Percentiles rank a stretch among this genome's conserved stretches.
Conservation (phyloP, 2,888 invertebrate species). For the Steinernema scapterisci region DNA sequence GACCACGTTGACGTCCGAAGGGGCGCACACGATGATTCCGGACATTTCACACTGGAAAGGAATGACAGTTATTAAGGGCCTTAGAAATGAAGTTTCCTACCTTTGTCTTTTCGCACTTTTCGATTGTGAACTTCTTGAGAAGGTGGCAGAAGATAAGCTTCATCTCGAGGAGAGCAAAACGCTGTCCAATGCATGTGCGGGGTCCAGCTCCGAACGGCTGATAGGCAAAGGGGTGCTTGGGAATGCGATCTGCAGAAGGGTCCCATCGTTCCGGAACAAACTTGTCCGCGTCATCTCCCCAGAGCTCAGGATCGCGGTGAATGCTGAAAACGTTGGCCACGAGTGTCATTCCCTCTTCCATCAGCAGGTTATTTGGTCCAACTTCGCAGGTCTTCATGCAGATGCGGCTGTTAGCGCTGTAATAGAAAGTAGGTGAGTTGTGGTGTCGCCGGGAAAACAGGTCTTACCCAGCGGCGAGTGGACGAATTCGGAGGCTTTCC, state of each 20-base stretch:
- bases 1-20: slow-evolving; percentile 10
- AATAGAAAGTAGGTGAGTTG: neutral
- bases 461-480: slow-evolving; percentile 37
- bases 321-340: slow-evolving; percentile 35
- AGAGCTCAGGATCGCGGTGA: slow-evolving; percentile 23
- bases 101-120: slow-evolving; percentile 23
- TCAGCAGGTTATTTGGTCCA: slow-evolving; percentile 11
- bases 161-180: slow-evolving; percentile 34
- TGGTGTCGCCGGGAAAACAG: too few species aligned
- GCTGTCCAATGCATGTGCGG: slow-evolving; percentile 37
- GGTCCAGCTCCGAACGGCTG: slow-evolving; percentile 38
- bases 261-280: slow-evolving; percentile 28
- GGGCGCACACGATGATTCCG: slow-evolving; percentile 24
- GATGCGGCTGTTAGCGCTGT: slow-evolving; percentile 29
- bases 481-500: slow-evolving; percentile 38
- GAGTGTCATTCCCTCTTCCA: slow-evolving; percentile 34
- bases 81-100: too few species aligned
- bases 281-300: slow-evolving; percentile 31
- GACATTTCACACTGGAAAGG: neutral
- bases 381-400: slow-evolving; percentile 35
- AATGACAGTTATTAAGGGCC: too few species aligned
- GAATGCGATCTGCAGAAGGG: slow-evolving; percentile 29
- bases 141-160: slow-evolving; percentile 34
- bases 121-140: slow-evolving; percentile 33
- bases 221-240: slow-evolving; percentile 36